Conservation (phyloP, 2,888 invertebrate genomes). For the Habroteleia sp. region DNA sequence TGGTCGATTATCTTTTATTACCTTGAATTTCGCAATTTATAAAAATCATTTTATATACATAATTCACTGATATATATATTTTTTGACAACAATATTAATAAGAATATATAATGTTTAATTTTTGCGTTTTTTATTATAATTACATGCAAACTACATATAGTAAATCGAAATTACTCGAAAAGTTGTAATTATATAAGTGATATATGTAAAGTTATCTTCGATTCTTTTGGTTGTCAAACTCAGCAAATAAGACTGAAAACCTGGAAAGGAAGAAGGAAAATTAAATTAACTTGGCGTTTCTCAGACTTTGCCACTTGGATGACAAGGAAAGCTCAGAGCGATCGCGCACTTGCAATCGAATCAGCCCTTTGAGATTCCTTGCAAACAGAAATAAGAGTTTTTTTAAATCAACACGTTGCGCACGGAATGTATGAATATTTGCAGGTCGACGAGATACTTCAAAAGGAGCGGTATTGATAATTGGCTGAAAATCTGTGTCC, state of each 20-base stretch:
- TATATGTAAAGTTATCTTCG: slow-evolving; percentile 32
- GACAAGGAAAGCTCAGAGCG: slow-evolving; percentile 50
- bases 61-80: too few relatives aligned
- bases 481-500: slow-evolving; percentile 78
- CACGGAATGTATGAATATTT: slow-evolving; percentile 52
- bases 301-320: slow-evolving; percentile 51
- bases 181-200: slow-evolving; percentile 19
- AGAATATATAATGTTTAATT: too few relatives aligned
- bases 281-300: slow-evolving; percentile 64
- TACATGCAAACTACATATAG: too few relatives aligned
- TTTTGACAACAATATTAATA: too few relatives aligned
- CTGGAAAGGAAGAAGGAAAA: slow-evolving; percentile 23
- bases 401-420: slow-evolving; percentile 76
- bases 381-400: slow-evolving; percentile 75
- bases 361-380: slow-evolving; percentile 66
- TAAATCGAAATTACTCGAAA: too few relatives aligned
- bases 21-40: too few relatives aligned
- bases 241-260: slow-evolving; percentile 35
- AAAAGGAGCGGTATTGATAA: slow-evolving; percentile 78
- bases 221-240: slow-evolving; percentile 15
- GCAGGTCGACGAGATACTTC: slow-evolving; percentile 71
- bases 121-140: too few relatives aligned
- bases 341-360: slow-evolving; percentile 30
- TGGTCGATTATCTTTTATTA: slow-evolving; percentile 43
- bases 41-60: too few relatives aligned